Conservation (phyloP, 2,888 invertebrate species). For the Ceratothoa steindachneri region DNA sequence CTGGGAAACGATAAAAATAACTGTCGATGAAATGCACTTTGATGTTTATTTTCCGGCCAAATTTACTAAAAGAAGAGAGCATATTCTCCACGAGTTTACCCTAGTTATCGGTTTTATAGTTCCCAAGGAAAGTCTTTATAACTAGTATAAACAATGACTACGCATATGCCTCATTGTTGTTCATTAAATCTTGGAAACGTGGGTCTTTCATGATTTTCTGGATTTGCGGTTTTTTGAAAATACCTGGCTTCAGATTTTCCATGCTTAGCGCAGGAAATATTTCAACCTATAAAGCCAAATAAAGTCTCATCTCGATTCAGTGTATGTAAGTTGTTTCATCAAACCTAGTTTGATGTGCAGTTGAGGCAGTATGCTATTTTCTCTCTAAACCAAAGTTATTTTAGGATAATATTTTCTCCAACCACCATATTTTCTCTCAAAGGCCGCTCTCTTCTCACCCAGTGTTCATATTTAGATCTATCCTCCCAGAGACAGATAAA, state of each 20-base stretch:
- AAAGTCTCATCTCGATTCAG: neutral
- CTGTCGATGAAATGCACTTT: conserved; percentile 52
- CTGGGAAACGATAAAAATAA: conserved; percentile 52
- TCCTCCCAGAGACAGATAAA: conserved; percentile 14
- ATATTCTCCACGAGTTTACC: conserved; percentile 13
- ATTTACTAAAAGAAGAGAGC: conserved; percentile 10
- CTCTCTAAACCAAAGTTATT: neutral
- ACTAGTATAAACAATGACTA: neutral
- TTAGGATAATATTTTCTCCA: conserved; percentile 8
- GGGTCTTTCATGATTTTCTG: conserved; percentile 11
- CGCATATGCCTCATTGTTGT: conserved; percentile 11
- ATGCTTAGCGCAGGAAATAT: conserved; percentile 18
- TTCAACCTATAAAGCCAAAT: conserved; percentile 16
- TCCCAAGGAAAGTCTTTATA: conserved; percentile 11
- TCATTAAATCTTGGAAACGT: conserved; percentile 1
- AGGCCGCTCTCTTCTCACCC: conserved; percentile 11
- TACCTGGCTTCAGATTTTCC: conserved; percentile 17
- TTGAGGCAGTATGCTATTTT: conserved; percentile 1
- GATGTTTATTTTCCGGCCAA: conserved; percentile 51
- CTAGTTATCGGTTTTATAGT: conserved; percentile 18
- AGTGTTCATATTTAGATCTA: conserved; percentile 4
- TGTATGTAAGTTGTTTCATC: conserved; percentile 4
- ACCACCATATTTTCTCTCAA: conserved; percentile 14
- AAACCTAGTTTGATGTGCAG: conserved; percentile 18
- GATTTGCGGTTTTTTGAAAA: conserved; percentile 19